These are phyloP conservation scores for Nymphalis polychloros DNA, from an alignment of 2,888 invertebrate genomes.

Conservation along the genomic window DNA sequence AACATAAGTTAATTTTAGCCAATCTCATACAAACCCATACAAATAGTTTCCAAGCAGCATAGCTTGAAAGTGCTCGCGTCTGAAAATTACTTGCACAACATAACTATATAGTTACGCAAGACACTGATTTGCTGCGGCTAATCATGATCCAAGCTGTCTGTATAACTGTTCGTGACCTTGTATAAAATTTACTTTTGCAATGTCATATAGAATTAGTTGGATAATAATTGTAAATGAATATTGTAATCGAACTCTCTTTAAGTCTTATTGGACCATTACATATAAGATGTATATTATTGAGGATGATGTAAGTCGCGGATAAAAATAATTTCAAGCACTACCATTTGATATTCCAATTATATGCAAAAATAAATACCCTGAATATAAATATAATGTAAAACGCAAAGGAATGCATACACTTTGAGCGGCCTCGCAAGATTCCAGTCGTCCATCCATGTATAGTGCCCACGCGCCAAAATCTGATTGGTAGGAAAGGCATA, in stretches of 20 bases:
- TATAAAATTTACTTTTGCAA: not conserved
- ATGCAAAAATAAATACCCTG: not conserved
- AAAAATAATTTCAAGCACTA: no score
- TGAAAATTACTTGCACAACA: slow-evolving; percentile 10
- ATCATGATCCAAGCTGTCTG: slow-evolving; percentile 46
- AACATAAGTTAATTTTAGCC: slow-evolving; percentile 47
- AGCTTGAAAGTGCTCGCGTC: not conserved
- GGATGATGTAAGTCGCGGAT: no score
- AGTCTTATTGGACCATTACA: not conserved
- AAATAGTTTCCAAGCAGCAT: not conserved
- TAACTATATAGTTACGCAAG: slow-evolving; percentile 44
- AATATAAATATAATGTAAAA: not conserved
- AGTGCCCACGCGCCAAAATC: slow-evolving; percentile 83
- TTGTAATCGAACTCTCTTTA: not conserved
- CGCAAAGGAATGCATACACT: slow-evolving; percentile 51
- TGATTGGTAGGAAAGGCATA: slow-evolving; percentile 85
- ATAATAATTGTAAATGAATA: not conserved
- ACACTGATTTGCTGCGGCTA: slow-evolving; percentile 50
- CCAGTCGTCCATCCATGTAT: slow-evolving; percentile 82
- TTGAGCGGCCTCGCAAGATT: slow-evolving; percentile 61
- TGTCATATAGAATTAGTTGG: not conserved
- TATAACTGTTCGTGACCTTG: slow-evolving; percentile 37
- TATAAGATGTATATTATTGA: no score
- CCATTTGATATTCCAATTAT: no score
- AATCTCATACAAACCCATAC: not conserved